Percentiles rank a stretch among this genome's conserved stretches.
These are phyloP conservation scores for Oedothorax gibbosus DNA, from an alignment of 1,140 invertebrate species.

Conservation along the genomic window DNA sequence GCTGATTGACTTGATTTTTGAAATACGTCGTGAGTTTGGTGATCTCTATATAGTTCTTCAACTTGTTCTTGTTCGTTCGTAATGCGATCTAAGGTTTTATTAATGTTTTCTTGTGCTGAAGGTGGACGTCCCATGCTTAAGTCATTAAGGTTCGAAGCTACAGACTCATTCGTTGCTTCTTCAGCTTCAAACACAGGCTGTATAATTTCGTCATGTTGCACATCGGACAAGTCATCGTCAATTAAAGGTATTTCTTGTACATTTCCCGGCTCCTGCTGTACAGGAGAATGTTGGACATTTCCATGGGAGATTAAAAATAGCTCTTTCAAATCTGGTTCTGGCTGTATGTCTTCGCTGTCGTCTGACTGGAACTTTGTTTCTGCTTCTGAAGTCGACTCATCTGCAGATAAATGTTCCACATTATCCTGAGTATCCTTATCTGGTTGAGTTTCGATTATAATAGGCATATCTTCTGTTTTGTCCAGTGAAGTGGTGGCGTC, in stretches of 20 bases:
- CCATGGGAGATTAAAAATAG: background rate
- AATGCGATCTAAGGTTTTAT: too few species aligned
- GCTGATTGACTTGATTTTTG: too few species aligned
- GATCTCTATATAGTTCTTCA: too few species aligned
- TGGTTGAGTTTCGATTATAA: background rate
- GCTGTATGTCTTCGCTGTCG: constrained; percentile 51
- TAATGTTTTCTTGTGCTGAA: too few species aligned
- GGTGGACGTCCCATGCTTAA: too few species aligned
- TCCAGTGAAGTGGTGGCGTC: background rate
- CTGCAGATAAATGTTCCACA: background rate
- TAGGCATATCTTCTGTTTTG: background rate
- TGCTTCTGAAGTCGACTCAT: constrained; percentile 42
- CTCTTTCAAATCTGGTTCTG: constrained; percentile 34
- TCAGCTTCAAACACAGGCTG: background rate
- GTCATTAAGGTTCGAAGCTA: background rate
- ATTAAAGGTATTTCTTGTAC: background rate
- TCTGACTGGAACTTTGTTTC: constrained; percentile 44
- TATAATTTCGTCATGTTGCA: background rate
- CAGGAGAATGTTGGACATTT: background rate
- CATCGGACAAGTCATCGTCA: background rate
- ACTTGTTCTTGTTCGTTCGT: too few species aligned
- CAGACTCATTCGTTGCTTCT: background rate
- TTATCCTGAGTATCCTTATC: background rate
- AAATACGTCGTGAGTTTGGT: too few species aligned
- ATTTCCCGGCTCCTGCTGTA: background rate